phyloP scores from a whole-genome alignment of 2,888 invertebrate genomes.

The Choristoneura rosaceana region DNA sequence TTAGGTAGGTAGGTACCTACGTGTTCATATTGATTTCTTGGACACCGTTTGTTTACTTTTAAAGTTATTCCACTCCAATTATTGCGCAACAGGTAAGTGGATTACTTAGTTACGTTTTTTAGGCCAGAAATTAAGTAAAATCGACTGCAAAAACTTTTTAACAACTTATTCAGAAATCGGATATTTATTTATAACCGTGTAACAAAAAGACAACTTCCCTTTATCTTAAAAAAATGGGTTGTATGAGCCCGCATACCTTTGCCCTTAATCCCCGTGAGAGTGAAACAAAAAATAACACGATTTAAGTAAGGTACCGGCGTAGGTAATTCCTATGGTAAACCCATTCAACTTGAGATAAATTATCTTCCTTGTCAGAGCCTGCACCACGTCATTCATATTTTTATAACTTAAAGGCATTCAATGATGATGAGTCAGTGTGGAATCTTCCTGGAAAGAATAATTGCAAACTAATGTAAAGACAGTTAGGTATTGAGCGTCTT shows the following conservation, averaged over 20 bases:
- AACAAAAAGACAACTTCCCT: background rate
- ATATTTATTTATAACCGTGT: background rate
- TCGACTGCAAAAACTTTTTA: too few species aligned
- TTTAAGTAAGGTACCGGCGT: background rate
- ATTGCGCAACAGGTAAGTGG: background rate
- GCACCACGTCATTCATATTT: conserved; percentile 15
- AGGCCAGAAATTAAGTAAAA: too few species aligned
- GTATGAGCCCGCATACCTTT: background rate
- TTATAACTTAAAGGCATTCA: conserved; percentile 5
- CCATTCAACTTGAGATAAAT: background rate
- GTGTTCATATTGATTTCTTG: background rate
- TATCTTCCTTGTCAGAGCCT: conserved; percentile 11
- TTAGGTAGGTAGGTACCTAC: too few species aligned
- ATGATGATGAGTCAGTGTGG: conserved; percentile 13
- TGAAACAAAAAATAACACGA: background rate
- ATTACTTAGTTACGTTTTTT: too few species aligned
- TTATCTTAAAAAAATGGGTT: background rate
- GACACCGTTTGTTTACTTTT: background rate
- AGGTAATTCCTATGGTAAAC: conserved; percentile 1
- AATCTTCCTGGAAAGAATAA: conserved; percentile 16
- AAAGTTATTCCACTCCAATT: background rate
- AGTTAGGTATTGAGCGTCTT: background rate
- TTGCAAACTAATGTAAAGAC: background rate
- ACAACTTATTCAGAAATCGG: too few species aligned
- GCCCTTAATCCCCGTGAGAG: conserved; percentile 4